These are phyloP conservation scores for Nannospalax galili DNA, from an alignment of 2,113 vertebrate species.

Conservation along the genomic window DNA sequence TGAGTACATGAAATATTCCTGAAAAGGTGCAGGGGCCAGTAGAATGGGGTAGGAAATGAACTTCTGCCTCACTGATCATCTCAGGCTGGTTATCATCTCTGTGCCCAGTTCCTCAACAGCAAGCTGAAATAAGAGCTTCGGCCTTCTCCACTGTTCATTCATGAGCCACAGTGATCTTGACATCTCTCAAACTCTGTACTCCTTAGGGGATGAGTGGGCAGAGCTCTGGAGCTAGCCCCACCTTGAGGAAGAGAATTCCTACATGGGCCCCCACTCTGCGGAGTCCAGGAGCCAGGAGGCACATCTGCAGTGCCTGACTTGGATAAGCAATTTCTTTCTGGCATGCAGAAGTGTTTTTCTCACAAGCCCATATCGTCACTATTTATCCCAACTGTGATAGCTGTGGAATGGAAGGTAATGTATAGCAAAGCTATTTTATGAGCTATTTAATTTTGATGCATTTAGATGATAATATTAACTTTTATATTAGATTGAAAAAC, in stretches of 20 bases:
- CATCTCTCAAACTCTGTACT: not conserved
- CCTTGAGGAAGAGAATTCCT: fast-evolving
- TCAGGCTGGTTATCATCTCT: not conserved
- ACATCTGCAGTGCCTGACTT: slow-evolving; percentile 72
- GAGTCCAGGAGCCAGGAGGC: not conserved
- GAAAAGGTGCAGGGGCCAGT: not conserved
- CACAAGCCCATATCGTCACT: slow-evolving; percentile 71
- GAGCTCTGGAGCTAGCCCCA: not conserved
- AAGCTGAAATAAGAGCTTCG: not conserved
- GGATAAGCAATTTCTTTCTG: slow-evolving; percentile 70
- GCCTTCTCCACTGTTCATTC: not conserved
- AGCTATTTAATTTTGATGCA: slow-evolving; percentile 43
- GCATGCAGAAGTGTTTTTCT: slow-evolving; percentile 76
- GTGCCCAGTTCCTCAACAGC: not conserved
- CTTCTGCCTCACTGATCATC: not conserved
- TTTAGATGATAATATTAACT: slow-evolving; percentile 40
- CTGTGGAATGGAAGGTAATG: slow-evolving; percentile 70
- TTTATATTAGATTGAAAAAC: slow-evolving; percentile 15
- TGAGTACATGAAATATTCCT: not conserved
- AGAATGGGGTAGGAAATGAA: not conserved
- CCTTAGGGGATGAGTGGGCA: not conserved
- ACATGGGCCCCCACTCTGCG: fast-evolving
- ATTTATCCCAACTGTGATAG: slow-evolving; percentile 75
- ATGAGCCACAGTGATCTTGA: fast-evolving
- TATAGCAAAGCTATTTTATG: slow-evolving; percentile 59